Evolutionary conservation across 2,888 invertebrate species (phyloP), one percentile per base, ranked within the genome.

Genomic region (Nesidiocoris tenuis): DNA sequence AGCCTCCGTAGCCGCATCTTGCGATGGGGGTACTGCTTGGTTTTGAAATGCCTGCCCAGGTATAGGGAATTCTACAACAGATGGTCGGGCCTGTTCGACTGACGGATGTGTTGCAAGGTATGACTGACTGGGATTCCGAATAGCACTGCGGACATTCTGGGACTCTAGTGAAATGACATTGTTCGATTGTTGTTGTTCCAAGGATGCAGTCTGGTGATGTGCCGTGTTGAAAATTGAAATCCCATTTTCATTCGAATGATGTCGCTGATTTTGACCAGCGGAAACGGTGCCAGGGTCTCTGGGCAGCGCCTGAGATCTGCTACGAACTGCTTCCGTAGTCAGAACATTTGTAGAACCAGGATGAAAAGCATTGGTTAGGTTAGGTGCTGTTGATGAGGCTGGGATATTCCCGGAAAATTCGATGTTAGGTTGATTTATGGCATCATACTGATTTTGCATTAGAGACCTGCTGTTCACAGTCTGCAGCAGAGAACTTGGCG

Each of bases 281-380:
- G 12, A 64, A 7, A 56, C 25, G 67, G 57, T 70, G 18, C 70
- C 59, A 59, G 59, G 59, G 24, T 65, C 65, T 9, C 55, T 67
- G 19, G 67, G 39, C 67, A 67, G 22, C 25, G 70, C 17, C 59
- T 70, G 70, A 25, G 55, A 55, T 67, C 55, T 55, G 5, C 21
- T 2, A 21, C 55, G 12, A 7, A 23, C 16, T 54, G 55, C 22
- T 39, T 67, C 54, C 16, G 56, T n/a, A 67, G 56, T 22, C n/a
- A 9, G 7, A 5, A 59, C n/a, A 17, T 19, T 18, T 16, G n/a
- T n/a, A 3, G 59, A n/a, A 19, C 3, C 5, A n/a, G 59, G n/a
- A 19, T 59, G 3, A n/a, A 59, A 59, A 16, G 3, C 39, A 39
- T 39, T 12, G 5, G 39, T 7, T 7, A 12, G 39, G 12, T 39